Percentiles rank a stretch among this genome's conserved stretches.
phyloP scores from a whole-genome alignment of 2,888 invertebrate genomes.

The Calameuta idolon region DNA sequence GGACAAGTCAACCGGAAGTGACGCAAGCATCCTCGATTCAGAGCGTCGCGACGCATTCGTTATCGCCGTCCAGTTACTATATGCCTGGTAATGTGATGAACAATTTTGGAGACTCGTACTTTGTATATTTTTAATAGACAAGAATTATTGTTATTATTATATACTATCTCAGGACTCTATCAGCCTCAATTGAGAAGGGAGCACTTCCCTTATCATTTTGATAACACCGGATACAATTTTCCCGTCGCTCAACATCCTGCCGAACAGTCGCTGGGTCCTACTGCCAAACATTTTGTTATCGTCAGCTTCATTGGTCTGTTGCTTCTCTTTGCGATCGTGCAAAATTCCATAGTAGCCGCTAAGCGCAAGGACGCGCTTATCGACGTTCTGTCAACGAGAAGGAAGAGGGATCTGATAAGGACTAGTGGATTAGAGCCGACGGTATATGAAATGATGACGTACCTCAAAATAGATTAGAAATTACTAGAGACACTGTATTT shows the following conservation, averaged over 20 bases:
- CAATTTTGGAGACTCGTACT: background rate
- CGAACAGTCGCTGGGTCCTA: constrained; percentile 43
- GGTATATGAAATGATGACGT: constrained; percentile 32
- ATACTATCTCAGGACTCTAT: background rate
- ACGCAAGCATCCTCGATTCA: too few relatives aligned
- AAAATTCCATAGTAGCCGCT: constrained; percentile 55
- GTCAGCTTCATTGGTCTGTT: constrained; percentile 63
- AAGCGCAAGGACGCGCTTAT: constrained; percentile 55
- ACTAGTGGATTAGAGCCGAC: constrained; percentile 39
- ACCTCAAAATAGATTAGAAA: too few relatives aligned
- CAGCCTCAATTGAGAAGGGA: background rate
- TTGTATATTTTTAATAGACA: too few relatives aligned
- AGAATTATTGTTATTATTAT: too few relatives aligned
- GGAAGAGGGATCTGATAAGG: constrained; percentile 50
- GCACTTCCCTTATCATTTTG: background rate
- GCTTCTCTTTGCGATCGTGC: constrained; percentile 61
- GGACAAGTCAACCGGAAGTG: too few relatives aligned
- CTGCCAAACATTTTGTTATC: constrained; percentile 58
- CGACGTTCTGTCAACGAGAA: constrained; percentile 52
- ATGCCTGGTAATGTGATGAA: constrained; percentile 40
- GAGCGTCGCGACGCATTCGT: constrained; percentile 23
- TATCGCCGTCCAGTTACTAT: constrained; percentile 43
- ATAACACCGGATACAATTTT: constrained; percentile 24
- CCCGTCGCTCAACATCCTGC: constrained; percentile 35
- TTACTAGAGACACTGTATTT: too few relatives aligned